Base-by-base conservation (phyloP, 53 echinoderm and acorn worm genomes). In the Patiria pectinifera region DNA sequence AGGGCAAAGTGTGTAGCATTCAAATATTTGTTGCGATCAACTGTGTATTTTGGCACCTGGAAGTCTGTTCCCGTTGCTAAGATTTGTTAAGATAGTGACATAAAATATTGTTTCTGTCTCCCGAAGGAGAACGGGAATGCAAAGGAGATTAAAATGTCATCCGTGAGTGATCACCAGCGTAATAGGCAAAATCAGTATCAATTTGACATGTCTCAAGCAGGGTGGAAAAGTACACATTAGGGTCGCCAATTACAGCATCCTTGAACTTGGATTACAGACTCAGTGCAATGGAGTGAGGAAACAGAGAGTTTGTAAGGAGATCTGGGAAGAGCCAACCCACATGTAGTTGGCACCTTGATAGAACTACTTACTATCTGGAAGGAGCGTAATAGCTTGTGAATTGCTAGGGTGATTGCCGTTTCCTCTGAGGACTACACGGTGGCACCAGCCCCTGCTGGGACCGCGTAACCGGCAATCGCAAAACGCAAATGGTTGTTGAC, bases 401-500 rank as follows among this genome's bases (percentile, higher is more conserved):
- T 87, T 87, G 75, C 76, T 45, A 10, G 19, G 47, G 10, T 13
- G 70, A 53, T 86, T 86, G 76, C 61, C 22, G 24, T 59, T 59
- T 88, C 19, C 77, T 88, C 88, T 61, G 45, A 21, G 62, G 88
- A 58, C 59, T 48, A n/a, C 59, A 11, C 26, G 22, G 21, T 90
- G 81, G 81, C 90, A 90, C 90, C 53, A 80, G 80, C 9, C 12
- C 90, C 62, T 23, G 69, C 90, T 90, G 90, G 14, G 90, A 80
- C 15, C 35, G 24, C 22, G 14, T 72, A 75, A 53, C 75, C 16
- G 43, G 53, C 60, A 80, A 81, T 90, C 80, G n/a, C 78, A 62
- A 70, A 81, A 66, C 79, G 58, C 90, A 90, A 90, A 90, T 90
- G 60, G 14, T 47, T 80, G 80, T 81, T 90, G 90, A 90, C 90